Evolutionary conservation across 2,888 invertebrate species (phyloP).

Genomic region (Diadegma fenestrale): DNA sequence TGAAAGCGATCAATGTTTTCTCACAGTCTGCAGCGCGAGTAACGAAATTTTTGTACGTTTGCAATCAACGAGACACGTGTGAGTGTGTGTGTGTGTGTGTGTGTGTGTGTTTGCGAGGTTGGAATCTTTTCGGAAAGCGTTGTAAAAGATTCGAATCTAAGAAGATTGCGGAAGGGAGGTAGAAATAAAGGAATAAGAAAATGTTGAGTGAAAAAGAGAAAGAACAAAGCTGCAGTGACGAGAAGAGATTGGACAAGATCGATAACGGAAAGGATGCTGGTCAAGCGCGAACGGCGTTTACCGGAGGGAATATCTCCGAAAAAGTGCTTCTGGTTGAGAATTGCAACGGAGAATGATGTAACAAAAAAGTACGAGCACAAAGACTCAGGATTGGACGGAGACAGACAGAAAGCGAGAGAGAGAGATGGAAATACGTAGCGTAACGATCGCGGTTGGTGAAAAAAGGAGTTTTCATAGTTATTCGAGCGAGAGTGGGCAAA

Average conservation of each 20-base stretch:
- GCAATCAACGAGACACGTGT: neutral
- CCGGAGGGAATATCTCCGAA: constrained; percentile 19
- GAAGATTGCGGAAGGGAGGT: neutral
- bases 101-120: neutral
- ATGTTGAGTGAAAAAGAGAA: constrained; percentile 29
- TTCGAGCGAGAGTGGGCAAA: constrained; percentile 40
- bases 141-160: neutral
- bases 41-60: neutral
- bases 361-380: neutral
- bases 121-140: neutral
- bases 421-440: neutral
- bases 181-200: constrained; percentile 1
- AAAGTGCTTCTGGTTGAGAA: constrained; percentile 7
- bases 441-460: constrained; percentile 9
- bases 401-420: neutral
- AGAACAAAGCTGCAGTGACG: neutral
- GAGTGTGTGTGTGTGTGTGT: neutral
- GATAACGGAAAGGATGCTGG: constrained; percentile 25
- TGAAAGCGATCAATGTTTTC: neutral
- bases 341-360: constrained; percentile 21
- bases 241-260: constrained; percentile 22
- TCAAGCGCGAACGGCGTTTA: constrained; percentile 25
- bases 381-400: neutral
- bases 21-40: neutral
- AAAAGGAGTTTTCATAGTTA: constrained; percentile 36